A percentile compares a stretch with the other conserved stretches of the same genome.
These are phyloP conservation scores for Discoglossus pictus DNA, from an alignment of 2,797 vertebrate genomes.

Conservation along the genomic window DNA sequence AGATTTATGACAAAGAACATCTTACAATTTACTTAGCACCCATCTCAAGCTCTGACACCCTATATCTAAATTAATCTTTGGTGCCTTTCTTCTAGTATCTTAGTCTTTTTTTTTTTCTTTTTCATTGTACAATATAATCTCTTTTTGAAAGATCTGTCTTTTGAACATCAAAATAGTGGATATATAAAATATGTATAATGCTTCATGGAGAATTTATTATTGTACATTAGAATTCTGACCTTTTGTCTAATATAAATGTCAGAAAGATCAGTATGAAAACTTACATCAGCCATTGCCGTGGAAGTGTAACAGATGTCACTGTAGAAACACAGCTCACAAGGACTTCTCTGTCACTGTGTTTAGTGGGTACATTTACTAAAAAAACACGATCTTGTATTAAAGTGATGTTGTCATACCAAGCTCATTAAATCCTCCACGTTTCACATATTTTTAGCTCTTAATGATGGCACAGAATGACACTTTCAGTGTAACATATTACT, in stretches of 20 bases:
- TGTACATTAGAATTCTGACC: conserved; percentile 51
- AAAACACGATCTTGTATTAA: background rate
- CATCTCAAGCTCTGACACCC: conserved; percentile 17
- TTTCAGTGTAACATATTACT: conserved; percentile 23
- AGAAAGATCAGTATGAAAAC: conserved; percentile 38
- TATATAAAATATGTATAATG: conserved; percentile 48
- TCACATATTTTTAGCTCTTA: conserved; percentile 18
- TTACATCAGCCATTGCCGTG: conserved; percentile 13
- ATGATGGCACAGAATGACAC: conserved; percentile 20
- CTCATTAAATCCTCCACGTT: conserved; percentile 37
- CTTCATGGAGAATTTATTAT: conserved; percentile 48
- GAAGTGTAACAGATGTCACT: conserved; percentile 18
- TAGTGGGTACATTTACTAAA: conserved; percentile 13
- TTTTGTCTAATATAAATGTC: conserved; percentile 48
- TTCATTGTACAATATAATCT: conserved; percentile 34
- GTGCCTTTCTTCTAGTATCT: conserved; percentile 27
- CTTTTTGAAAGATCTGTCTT: conserved; percentile 33
- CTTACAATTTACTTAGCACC: conserved; percentile 30
- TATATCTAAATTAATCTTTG: conserved; percentile 34
- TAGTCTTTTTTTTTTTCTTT: conserved; percentile 31
- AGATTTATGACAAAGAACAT: conserved; percentile 37
- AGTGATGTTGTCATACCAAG: conserved; percentile 13
- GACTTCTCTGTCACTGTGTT: conserved; percentile 8
- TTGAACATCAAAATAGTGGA: conserved; percentile 48
- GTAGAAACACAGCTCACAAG: conserved; percentile 5